phyloP scores from a whole-genome alignment of 2,888 invertebrate species.

The Oxystoma pomonae region DNA sequence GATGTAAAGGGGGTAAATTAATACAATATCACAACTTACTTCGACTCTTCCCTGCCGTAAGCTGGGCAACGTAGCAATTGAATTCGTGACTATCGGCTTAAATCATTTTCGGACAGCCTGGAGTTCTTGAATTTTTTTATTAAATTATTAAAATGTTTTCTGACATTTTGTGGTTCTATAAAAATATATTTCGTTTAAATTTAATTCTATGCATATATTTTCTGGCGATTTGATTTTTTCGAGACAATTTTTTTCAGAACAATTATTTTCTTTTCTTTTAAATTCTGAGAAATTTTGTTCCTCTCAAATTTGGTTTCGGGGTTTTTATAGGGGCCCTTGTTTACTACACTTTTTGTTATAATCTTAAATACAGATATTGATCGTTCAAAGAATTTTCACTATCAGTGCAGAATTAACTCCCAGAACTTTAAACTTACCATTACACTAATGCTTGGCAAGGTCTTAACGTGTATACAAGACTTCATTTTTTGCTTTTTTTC shows the following conservation, averaged over 20 bases:
- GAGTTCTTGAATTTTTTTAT: no score
- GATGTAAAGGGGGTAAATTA: no score
- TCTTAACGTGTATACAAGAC: not conserved
- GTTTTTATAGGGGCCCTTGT: not conserved
- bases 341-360: not conserved
- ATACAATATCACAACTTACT: no score
- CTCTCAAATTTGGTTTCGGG: not conserved
- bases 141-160: no score
- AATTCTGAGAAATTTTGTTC: not conserved
- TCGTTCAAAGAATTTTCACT: not conserved
- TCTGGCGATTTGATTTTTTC: no score
- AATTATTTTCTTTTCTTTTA: not conserved
- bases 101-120: no score
- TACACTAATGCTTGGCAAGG: not conserved
- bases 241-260: not conserved
- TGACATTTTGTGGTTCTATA: no score
- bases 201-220: no score
- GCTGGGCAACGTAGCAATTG: no score
- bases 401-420: not conserved
- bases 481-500: not conserved
- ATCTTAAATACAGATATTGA: not conserved
- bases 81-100: no score
- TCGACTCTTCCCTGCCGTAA: no score
- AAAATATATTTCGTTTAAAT: no score
- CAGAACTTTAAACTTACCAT: not conserved